A percentile compares a stretch with the other conserved stretches of the same genome.
Conservation (phyloP, 2,113 vertebrate species). For the Mustela lutreola region DNA sequence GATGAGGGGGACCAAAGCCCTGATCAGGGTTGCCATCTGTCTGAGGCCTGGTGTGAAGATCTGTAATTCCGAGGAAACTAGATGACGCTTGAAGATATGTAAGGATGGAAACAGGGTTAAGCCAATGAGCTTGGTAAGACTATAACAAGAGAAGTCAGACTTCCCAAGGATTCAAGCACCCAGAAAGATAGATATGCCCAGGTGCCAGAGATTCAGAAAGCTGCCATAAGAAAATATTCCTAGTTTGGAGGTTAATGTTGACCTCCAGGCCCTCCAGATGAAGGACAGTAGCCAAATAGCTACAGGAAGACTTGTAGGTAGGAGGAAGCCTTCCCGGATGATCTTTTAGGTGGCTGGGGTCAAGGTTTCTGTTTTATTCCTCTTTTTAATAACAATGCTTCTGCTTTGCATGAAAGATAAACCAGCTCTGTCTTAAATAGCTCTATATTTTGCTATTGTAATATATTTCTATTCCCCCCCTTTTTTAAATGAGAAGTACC, state of each 20-base stretch:
- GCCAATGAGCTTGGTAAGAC: background rate
- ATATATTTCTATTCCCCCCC: background rate
- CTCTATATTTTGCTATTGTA: constrained; percentile 24
- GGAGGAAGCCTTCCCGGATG: background rate
- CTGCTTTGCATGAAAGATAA: constrained; percentile 43
- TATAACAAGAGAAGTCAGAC: background rate
- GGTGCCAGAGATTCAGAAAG: background rate
- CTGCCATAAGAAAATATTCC: background rate
- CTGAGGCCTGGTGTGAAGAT: background rate
- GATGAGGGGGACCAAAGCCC: too few species aligned
- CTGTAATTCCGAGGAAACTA: background rate
- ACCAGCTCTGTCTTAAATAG: constrained; percentile 11
- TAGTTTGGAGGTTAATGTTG: background rate
- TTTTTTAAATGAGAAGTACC: background rate
- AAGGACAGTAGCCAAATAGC: background rate
- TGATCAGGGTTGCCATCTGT: background rate
- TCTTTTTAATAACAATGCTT: constrained; percentile 31
- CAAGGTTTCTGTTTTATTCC: constrained; percentile 15
- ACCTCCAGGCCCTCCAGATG: background rate
- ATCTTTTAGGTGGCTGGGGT: background rate
- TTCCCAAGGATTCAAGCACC: background rate
- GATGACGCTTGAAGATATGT: background rate
- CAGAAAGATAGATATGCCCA: background rate
- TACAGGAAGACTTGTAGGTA: too few species aligned
- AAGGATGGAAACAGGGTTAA: background rate